These are phyloP conservation scores for Germaria angustata DNA, from an alignment of 2,888 invertebrate species.

Conservation along the genomic window DNA sequence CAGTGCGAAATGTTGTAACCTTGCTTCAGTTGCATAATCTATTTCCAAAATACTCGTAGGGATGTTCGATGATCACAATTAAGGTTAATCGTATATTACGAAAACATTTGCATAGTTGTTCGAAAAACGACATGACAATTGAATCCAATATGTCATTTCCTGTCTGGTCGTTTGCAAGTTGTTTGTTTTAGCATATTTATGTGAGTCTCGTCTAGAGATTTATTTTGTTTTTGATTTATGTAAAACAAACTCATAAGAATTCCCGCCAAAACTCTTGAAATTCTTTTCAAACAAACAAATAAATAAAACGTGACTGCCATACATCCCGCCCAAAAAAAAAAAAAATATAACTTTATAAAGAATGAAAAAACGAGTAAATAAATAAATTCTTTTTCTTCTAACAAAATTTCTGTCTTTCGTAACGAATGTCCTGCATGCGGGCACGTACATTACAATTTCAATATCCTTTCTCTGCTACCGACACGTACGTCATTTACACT, in stretches of 20 bases:
- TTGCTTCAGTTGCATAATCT: slow-evolving; percentile 54
- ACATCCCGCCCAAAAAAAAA: slow-evolving; percentile 49
- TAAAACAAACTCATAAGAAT: slow-evolving; percentile 25
- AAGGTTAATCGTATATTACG: neutral
- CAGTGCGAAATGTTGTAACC: neutral
- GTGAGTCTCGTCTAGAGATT: slow-evolving; percentile 8
- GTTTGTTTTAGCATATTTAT: slow-evolving; percentile 51
- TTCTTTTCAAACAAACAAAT: neutral
- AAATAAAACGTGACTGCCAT: slow-evolving; percentile 59
- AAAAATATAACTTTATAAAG: neutral
- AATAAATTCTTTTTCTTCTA: neutral
- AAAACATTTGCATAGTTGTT: slow-evolving; percentile 58
- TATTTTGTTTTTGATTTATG: slow-evolving; percentile 33
- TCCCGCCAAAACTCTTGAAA: slow-evolving; percentile 53
- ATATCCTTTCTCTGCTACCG: slow-evolving; percentile 41
- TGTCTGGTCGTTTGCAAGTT: slow-evolving; percentile 18
- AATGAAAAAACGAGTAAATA: slow-evolving; percentile 6
- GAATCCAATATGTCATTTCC: slow-evolving; percentile 55
- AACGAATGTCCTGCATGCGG: slow-evolving; percentile 45
- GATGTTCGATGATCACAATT: neutral
- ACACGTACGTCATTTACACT: slow-evolving; percentile 38
- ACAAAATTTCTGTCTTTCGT: neutral
- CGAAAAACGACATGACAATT: neutral
- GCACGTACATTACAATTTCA: slow-evolving; percentile 42
- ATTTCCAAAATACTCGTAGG: neutral